These are phyloP conservation scores for Rhyacichthys aspro DNA, from an alignment of 2,797 vertebrate species.

Conservation along the genomic window DNA sequence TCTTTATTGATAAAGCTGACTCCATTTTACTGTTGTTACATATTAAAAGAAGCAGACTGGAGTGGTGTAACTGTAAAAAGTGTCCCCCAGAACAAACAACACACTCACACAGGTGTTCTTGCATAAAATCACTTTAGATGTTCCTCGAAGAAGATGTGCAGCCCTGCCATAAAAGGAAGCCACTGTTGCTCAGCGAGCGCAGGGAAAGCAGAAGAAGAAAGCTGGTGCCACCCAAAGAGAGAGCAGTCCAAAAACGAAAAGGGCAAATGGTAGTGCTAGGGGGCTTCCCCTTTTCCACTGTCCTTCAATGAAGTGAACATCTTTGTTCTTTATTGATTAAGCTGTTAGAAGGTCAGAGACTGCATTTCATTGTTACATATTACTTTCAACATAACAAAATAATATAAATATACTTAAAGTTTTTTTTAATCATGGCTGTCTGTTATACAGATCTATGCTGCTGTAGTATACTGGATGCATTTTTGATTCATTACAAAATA, in stretches of 20 bases:
- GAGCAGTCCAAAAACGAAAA: slow-evolving; percentile 38
- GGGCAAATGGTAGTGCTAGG: slow-evolving; percentile 37
- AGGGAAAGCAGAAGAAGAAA: slow-evolving; percentile 15
- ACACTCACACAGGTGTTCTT: neutral
- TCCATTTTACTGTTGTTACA: too few species aligned
- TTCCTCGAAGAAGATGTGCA: slow-evolving; percentile 1
- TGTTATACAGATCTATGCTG: too few species aligned
- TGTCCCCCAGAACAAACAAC: slow-evolving; percentile 17
- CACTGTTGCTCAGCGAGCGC: slow-evolving; percentile 22
- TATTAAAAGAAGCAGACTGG: slow-evolving; percentile 60
- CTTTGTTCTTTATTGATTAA: slow-evolving; percentile 14
- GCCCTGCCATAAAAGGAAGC: slow-evolving; percentile 11
- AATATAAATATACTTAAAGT: too few species aligned
- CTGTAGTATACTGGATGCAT: too few species aligned
- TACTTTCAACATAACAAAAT: too few species aligned
- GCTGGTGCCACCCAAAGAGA: slow-evolving; percentile 8
- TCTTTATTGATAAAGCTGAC: too few species aligned
- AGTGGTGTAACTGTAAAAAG: slow-evolving; percentile 51
- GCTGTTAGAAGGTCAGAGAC: slow-evolving; percentile 2
- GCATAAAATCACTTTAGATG: neutral
- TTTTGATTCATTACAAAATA: too few species aligned
- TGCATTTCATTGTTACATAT: too few species aligned
- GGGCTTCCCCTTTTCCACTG: slow-evolving; percentile 57
- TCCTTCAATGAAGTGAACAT: too few species aligned
- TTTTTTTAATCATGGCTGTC: too few species aligned